These are phyloP conservation scores for Gasterosteus aculeatus DNA, from an alignment of 2,113 vertebrate genomes.

Conservation along the genomic window DNA sequence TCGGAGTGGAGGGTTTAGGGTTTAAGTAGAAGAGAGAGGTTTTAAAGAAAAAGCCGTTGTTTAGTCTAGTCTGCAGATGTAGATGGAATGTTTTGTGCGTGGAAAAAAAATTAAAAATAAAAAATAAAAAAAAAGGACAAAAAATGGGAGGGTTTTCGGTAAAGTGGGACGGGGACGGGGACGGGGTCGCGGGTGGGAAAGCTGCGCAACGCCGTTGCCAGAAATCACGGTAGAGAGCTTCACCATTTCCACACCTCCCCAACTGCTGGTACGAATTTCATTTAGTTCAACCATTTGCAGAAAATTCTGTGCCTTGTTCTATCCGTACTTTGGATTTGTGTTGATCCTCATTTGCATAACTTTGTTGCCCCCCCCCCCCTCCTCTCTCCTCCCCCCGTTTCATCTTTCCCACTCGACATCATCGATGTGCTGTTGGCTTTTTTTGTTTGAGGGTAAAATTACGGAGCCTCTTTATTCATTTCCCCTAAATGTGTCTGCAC, in stretches of 20 bases:
- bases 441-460: constrained; percentile 77
- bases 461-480: constrained; percentile 72
- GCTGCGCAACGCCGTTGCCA: constrained; percentile 73
- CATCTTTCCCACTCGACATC: constrained; percentile 49
- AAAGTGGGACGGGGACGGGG: constrained; percentile 19
- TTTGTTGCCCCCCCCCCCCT: constrained; percentile 60
- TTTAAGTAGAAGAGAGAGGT: constrained; percentile 30
- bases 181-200: constrained; percentile 22
- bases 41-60: constrained; percentile 69
- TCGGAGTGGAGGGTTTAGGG: constrained; percentile 31
- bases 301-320: constrained; percentile 98
- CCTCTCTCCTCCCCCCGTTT: constrained; percentile 31
- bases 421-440: constrained; percentile 73
- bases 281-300: constrained; percentile 93
- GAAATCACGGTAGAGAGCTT: constrained; percentile 91
- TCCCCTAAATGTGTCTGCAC: constrained; percentile 64
- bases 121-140: constrained; percentile 42
- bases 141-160: constrained; percentile 37
- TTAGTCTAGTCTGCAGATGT: constrained; percentile 80
- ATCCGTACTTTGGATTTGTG: constrained; percentile 68
- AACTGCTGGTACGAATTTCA: constrained; percentile 84
- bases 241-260: constrained; percentile 91
- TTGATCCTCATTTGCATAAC: constrained; percentile 65
- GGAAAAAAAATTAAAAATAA: constrained; percentile 36
- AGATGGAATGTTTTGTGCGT: constrained; percentile 79